Conservation (phyloP, 2,888 invertebrate genomes). For the Eurytoma adleriae region DNA sequence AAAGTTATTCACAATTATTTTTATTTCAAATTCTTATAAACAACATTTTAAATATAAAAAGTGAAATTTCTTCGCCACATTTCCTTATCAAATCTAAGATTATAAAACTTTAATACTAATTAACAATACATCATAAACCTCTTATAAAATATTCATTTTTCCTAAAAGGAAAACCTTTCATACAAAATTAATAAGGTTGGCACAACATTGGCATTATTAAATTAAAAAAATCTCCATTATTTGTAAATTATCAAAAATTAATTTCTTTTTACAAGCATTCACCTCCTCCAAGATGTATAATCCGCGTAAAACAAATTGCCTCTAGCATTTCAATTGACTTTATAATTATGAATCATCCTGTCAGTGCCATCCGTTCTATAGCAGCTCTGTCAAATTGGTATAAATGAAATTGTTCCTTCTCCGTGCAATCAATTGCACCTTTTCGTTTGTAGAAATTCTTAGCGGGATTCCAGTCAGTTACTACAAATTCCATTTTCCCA, state of each 20-base stretch:
- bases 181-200: too few species aligned
- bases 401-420: slow-evolving; percentile 82
- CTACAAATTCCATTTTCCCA: slow-evolving; percentile 86
- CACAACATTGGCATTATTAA: too few species aligned
- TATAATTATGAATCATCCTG: slow-evolving; percentile 12
- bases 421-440: slow-evolving; percentile 83
- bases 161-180: too few species aligned
- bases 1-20: too few species aligned
- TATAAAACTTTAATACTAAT: not conserved
- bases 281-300: not conserved
- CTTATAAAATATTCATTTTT: too few species aligned
- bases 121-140: too few species aligned
- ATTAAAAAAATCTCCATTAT: too few species aligned
- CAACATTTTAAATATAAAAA: slow-evolving; percentile 23
- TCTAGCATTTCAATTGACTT: slow-evolving; percentile 14
- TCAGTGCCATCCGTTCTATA: slow-evolving; percentile 68
- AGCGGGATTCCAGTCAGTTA: slow-evolving; percentile 91
- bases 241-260: too few species aligned
- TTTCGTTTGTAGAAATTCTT: slow-evolving; percentile 84
- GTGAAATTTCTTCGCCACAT: not conserved
- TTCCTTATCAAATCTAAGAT: not conserved
- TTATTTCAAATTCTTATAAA: slow-evolving; percentile 7
- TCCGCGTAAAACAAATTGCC: not conserved
- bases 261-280: too few species aligned
- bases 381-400: slow-evolving; percentile 78